phyloP scores from a whole-genome alignment of 2,888 invertebrate genomes.

The Argyra leucocephala region DNA sequence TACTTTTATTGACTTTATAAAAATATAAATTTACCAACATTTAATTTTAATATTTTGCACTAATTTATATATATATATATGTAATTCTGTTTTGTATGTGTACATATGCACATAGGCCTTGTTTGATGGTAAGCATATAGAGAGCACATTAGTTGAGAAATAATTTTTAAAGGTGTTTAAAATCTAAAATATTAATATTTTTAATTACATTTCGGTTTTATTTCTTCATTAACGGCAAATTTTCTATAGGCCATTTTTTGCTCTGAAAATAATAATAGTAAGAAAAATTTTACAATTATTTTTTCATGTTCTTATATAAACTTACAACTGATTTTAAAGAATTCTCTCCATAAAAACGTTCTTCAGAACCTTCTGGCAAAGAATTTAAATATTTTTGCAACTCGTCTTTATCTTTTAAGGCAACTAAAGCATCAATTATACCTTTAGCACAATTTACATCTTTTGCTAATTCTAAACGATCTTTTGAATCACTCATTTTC shows the following conservation, averaged over 20 bases:
- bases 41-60: too few species aligned
- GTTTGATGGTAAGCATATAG: background rate
- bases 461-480: slow-evolving; percentile 35
- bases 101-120: too few species aligned
- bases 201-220: background rate
- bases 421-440: slow-evolving; percentile 37
- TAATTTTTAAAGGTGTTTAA: background rate
- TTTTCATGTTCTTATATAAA: background rate
- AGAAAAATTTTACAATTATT: background rate
- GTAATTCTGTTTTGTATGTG: too few species aligned
- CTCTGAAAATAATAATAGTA: slow-evolving; percentile 21
- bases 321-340: slow-evolving; percentile 46
- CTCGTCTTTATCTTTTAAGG: slow-evolving; percentile 37
- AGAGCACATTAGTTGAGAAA: background rate
- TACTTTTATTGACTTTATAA: too few species aligned
- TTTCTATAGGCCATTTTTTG: slow-evolving; percentile 41
- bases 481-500: slow-evolving; percentile 35
- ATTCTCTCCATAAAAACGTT: slow-evolving; percentile 64
- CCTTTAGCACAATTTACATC: slow-evolving; percentile 38
- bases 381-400: slow-evolving; percentile 33
- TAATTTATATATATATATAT: too few species aligned
- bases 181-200: too few species aligned
- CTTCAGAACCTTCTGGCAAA: slow-evolving; percentile 47
- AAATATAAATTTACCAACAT: too few species aligned
- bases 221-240: slow-evolving; percentile 32